A percentile compares a stretch with the other conserved stretches of the same genome.
Evolutionary conservation across 2,888 invertebrate genomes (phyloP).

Genomic region (Meghimatium bilineatum): DNA sequence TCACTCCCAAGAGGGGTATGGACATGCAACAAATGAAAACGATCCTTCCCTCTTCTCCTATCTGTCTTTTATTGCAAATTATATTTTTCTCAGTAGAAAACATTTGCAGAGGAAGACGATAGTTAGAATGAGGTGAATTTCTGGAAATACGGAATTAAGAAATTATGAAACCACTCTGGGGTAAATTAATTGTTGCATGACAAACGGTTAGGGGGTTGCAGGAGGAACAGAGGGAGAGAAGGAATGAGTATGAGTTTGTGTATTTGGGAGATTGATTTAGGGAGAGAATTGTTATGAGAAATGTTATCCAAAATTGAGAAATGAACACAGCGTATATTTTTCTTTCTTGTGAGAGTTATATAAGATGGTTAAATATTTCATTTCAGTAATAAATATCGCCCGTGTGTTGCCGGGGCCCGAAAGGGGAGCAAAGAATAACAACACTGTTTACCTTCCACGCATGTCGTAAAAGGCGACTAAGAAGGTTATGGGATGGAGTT

Average conservation of each 20-base stretch:
- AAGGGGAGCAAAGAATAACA: too few species aligned
- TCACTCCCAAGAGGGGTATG: slow-evolving; percentile 11
- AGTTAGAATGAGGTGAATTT: neutral
- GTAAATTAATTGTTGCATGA: slow-evolving; percentile 26
- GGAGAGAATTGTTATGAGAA: neutral
- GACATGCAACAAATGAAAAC: slow-evolving; percentile 36
- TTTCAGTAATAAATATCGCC: too few species aligned
- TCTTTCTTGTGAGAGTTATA: neutral
- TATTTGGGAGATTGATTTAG: too few species aligned
- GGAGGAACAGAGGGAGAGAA: neutral
- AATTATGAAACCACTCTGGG: neutral
- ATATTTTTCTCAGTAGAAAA: slow-evolving; percentile 22
- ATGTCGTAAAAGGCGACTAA: too few species aligned
- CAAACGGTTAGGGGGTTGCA: neutral
- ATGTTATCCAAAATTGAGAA: neutral
- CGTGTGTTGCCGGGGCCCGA: too few species aligned
- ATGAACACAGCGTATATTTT: neutral
- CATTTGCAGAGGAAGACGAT: neutral
- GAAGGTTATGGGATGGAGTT: too few species aligned
- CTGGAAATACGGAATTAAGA: slow-evolving; percentile 12
- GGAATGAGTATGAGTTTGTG: too few species aligned
- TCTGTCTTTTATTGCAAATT: slow-evolving; percentile 10
- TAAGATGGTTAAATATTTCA: neutral
- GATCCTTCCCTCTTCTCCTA: neutral
- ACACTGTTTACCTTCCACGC: too few species aligned